Conservation (phyloP, 2,888 invertebrate genomes). For the Tipula helvola region DNA sequence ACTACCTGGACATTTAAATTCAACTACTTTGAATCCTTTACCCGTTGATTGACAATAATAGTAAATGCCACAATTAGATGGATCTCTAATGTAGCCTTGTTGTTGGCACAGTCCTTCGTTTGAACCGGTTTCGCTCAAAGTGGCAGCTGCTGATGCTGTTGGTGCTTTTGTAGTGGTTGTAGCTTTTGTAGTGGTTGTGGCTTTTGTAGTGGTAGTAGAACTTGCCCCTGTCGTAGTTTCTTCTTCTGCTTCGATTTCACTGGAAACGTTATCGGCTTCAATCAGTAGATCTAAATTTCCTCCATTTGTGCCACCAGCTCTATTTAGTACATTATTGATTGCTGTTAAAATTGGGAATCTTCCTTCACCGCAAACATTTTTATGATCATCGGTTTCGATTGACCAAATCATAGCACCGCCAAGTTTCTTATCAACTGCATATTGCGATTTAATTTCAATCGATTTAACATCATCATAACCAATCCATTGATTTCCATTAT, state of each 20-base stretch:
- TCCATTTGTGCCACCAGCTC: background rate
- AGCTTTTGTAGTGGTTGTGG: background rate
- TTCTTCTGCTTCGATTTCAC: conserved; percentile 4
- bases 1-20: background rate
- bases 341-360: background rate
- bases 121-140: background rate
- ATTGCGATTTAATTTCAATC: conserved; percentile 22
- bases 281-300: background rate
- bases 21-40: background rate
- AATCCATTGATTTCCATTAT: conserved; percentile 31
- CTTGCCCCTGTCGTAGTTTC: background rate
- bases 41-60: conserved; percentile 43
- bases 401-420: background rate
- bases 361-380: conserved; percentile 43
- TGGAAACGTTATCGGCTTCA: background rate
- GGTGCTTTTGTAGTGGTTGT: background rate
- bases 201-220: background rate
- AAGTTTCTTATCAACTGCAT: background rate
- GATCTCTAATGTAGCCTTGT: conserved; percentile 42
- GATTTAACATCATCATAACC: conserved; percentile 33
- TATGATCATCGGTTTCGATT: conserved; percentile 31
- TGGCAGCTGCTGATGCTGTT: conserved; percentile 7
- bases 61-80: conserved; percentile 59
- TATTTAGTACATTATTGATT: background rate
- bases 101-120: conserved; percentile 25